A percentile compares a stretch with the other conserved stretches of the same genome.
Evolutionary conservation across 2,888 invertebrate species (phyloP).

Genomic region (Eurytoma adleriae): DNA sequence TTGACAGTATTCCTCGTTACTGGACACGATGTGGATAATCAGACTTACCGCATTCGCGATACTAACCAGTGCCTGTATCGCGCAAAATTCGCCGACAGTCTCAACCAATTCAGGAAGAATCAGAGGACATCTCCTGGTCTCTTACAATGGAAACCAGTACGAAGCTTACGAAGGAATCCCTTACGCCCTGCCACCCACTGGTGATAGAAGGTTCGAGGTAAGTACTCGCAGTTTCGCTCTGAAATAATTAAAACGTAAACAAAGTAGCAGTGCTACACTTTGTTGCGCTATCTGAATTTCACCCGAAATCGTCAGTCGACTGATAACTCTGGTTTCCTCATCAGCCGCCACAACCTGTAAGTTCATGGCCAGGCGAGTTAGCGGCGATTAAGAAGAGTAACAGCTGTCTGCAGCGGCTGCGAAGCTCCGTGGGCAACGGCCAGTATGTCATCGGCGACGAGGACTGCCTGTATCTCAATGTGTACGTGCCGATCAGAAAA

Average conservation of each 20-base stretch:
- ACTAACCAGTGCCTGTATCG: not conserved
- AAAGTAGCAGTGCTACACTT: not conserved
- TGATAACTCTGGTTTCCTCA: too few relatives aligned
- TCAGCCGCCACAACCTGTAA: not conserved
- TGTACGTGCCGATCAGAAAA: slow-evolving; percentile 65
- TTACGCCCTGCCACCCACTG: slow-evolving; percentile 67
- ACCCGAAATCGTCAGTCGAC: too few relatives aligned
- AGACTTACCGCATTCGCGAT: too few relatives aligned
- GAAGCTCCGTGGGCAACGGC: not conserved
- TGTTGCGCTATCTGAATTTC: too few relatives aligned
- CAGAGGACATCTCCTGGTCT: not conserved
- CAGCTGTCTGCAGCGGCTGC: not conserved
- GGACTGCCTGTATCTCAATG: slow-evolving; percentile 70
- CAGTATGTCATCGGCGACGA: slow-evolving; percentile 55
- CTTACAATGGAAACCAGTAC: slow-evolving; percentile 62
- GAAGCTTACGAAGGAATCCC: slow-evolving; percentile 69
- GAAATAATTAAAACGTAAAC: not conserved
- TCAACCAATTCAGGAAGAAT: not conserved
- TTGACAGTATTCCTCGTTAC: not conserved
- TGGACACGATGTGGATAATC: too few relatives aligned
- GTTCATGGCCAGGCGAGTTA: not conserved
- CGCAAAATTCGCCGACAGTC: slow-evolving; percentile 1
- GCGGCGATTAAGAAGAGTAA: not conserved
- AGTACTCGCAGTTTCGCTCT: not conserved
- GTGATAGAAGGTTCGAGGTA: slow-evolving; percentile 67